These are phyloP conservation scores for Hirudo medicinalis DNA, from an alignment of 1,140 invertebrate genomes.

Conservation along the genomic window DNA sequence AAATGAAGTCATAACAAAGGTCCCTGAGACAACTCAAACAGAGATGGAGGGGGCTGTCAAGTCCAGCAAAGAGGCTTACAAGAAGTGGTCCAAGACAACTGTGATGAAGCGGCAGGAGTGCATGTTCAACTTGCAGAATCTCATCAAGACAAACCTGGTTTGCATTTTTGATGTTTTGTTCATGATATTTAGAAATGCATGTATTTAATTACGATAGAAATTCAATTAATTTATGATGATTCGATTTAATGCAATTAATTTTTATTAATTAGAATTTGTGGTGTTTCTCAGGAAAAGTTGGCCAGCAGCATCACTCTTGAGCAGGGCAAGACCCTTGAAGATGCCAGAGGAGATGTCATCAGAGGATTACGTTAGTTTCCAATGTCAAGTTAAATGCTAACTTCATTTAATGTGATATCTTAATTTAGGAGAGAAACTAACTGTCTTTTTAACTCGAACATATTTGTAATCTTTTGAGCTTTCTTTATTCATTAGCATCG, in stretches of 20 bases:
- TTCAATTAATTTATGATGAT: not conserved
- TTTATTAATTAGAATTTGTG: not conserved
- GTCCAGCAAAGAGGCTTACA: slow-evolving; percentile 67
- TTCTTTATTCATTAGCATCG: too few species aligned
- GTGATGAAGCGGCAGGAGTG: slow-evolving; percentile 82
- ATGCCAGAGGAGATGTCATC: slow-evolving; percentile 95
- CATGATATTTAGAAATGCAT: not conserved
- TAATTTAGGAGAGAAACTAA: too few species aligned
- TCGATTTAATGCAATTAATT: not conserved
- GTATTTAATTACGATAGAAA: not conserved
- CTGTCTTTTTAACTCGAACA: too few species aligned
- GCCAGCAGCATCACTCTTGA: slow-evolving; percentile 84
- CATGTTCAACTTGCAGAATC: slow-evolving; percentile 78
- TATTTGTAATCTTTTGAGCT: too few species aligned
- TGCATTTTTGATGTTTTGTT: slow-evolving; percentile 24
- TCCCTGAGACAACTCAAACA: slow-evolving; percentile 73
- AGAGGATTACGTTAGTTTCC: slow-evolving; percentile 74
- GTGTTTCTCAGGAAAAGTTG: slow-evolving; percentile 56
- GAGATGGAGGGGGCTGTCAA: slow-evolving; percentile 86
- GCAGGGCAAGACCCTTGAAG: slow-evolving; percentile 91
- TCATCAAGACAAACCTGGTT: slow-evolving; percentile 64
- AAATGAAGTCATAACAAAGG: slow-evolving; percentile 57
- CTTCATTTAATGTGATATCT: too few species aligned
- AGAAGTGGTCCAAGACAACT: slow-evolving; percentile 78
- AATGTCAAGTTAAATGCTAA: not conserved